Base-by-base conservation (phyloP, 2,888 invertebrate genomes). In the Lobophora halterata region DNA sequence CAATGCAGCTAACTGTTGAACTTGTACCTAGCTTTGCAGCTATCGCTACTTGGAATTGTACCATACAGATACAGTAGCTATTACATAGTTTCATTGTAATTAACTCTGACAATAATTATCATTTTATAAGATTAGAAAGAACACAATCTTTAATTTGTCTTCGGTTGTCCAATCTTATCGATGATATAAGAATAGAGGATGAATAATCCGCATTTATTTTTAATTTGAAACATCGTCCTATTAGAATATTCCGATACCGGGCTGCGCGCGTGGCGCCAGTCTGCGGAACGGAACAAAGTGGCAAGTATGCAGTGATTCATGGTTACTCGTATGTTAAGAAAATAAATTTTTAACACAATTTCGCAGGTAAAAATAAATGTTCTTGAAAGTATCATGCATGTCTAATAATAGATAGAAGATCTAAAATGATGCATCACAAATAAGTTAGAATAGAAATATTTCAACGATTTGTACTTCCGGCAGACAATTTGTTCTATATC, bases 291-390 rank as follows among this genome's bases (percentile, higher is more conserved):
- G 46, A 49, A 46, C 49, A 52, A 52, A 52, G 49, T 52, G 41
- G 52, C 49, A 40, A 45, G 31, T 43, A 45, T 40, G 43, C 43
- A 35, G 30, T 40, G 45, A 44, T 39, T 38, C 69, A 66, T 68
- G 56, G 48, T 59, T 59, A n/a, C n/a, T n/a, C n/a, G n/a, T n/a
- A 58, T 65, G 67, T 65, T 66, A 65, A 64, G 65, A 62, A 61
- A 62, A 64, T 58, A 61, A 52, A 43, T 49, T 41, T 34, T 41
- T 44, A 46, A 44, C 41, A 28, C 33, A 39, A 36, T 42, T 36
- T 39, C 33, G 36, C 36, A 36, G 31, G 41, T 42, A 32, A 33
- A 25, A 25, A 21, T 23, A 14, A 16, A 26, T 28, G 16, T 30
- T 30, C 20, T 20, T 20, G n/a, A 25, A 25, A 33, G 7, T n/a